phyloP scores from a whole-genome alignment of 2,888 invertebrate genomes.

The Blastobasis adustella region DNA sequence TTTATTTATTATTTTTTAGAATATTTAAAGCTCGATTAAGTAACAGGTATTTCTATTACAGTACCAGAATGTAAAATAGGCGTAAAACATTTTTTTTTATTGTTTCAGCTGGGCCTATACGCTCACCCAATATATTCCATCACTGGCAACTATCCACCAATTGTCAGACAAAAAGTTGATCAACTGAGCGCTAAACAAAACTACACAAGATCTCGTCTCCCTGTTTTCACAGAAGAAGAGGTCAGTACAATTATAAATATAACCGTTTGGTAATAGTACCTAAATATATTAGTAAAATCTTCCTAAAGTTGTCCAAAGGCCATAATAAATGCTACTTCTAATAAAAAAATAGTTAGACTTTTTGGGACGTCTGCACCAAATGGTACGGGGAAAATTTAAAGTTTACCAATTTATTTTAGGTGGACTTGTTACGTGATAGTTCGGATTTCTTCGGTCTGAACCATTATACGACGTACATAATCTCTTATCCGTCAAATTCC shows the following conservation, averaged over 20 bases:
- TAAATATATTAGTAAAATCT: neutral
- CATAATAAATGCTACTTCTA: too few relatives aligned
- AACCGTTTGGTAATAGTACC: neutral
- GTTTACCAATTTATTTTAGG: constrained; percentile 30
- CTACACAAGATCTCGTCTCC: constrained; percentile 63
- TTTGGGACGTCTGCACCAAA: too few relatives aligned
- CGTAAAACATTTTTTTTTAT: too few relatives aligned
- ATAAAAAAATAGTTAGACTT: too few relatives aligned
- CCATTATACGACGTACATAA: constrained; percentile 67
- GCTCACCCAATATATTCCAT: constrained; percentile 69
- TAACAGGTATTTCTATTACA: too few relatives aligned
- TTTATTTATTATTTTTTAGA: too few relatives aligned
- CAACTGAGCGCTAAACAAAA: constrained; percentile 57
- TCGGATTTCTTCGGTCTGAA: constrained; percentile 77
- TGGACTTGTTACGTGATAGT: constrained; percentile 43
- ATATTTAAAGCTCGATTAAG: too few relatives aligned
- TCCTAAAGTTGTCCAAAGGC: constrained; percentile 4
- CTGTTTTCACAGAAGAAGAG: constrained; percentile 59
- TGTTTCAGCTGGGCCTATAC: constrained; percentile 56
- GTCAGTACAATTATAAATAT: constrained; percentile 25
- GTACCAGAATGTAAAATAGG: too few relatives aligned
- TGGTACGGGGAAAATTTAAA: too few relatives aligned
- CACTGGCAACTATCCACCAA: constrained; percentile 61
- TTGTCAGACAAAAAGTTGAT: constrained; percentile 59
- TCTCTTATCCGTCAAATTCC: constrained; percentile 37